These are phyloP conservation scores for Enteromius viviparus DNA, from an alignment of 2,797 vertebrate species.

Conservation along the genomic window DNA sequence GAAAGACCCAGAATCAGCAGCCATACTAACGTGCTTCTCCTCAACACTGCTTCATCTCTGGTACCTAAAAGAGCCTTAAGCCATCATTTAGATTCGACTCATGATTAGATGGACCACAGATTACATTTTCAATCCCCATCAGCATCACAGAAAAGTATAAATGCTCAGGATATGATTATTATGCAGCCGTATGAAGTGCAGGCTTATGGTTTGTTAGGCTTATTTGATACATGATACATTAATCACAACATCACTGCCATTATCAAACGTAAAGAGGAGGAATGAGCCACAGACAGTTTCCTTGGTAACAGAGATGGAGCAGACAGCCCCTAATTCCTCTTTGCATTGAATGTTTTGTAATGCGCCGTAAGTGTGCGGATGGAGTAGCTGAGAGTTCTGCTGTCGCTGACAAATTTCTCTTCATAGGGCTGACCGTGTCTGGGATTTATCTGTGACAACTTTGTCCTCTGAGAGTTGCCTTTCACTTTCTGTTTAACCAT, in stretches of 20 bases:
- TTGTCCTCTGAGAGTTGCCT: background rate
- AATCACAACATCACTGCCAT: slow-evolving; percentile 70
- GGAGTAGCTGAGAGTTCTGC: slow-evolving; percentile 15
- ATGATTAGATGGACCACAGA: slow-evolving; percentile 1
- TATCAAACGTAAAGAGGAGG: slow-evolving; percentile 68
- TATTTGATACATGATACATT: slow-evolving; percentile 73
- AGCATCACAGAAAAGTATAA: slow-evolving; percentile 60
- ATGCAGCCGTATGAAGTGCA: slow-evolving; percentile 60
- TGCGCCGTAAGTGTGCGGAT: slow-evolving; percentile 14
- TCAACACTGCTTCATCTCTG: slow-evolving; percentile 26
- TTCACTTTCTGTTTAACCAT: slow-evolving; percentile 33
- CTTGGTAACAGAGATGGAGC: slow-evolving; percentile 73
- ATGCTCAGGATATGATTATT: slow-evolving; percentile 68
- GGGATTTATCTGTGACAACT: slow-evolving; percentile 30
- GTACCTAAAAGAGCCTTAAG: slow-evolving; percentile 10
- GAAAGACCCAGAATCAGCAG: background rate
- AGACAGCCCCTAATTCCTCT: slow-evolving; percentile 62
- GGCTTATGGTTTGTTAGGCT: slow-evolving; percentile 66
- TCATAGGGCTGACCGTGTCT: background rate
- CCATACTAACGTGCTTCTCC: background rate
- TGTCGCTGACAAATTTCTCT: slow-evolving; percentile 5
- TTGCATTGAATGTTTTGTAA: slow-evolving; percentile 62
- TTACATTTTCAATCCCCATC: slow-evolving; percentile 54
- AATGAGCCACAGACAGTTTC: slow-evolving; percentile 69
- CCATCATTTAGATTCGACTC: slow-evolving; percentile 1